These are phyloP conservation scores for Ammospiza maritima DNA, from an alignment of 2,797 vertebrate genomes.

Conservation along the genomic window DNA sequence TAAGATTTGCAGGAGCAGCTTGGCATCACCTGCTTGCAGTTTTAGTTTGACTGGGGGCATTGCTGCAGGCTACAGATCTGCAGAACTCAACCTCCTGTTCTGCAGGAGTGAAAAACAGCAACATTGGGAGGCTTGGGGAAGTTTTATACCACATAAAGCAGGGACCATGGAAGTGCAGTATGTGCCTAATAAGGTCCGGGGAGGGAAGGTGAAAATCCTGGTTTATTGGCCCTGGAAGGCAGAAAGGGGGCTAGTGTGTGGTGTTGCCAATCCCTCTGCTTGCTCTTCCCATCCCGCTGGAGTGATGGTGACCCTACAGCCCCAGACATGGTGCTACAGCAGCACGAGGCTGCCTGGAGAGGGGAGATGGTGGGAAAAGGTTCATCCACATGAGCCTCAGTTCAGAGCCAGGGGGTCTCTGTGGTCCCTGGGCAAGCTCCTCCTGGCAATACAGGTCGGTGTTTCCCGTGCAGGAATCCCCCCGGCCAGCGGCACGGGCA, in stretches of 20 bases:
- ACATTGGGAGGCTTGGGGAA: background rate
- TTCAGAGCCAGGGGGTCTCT: too few relatives aligned
- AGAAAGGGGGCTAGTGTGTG: rapidly evolving
- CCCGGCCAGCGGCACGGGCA: constrained; percentile 90
- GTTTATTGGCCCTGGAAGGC: background rate
- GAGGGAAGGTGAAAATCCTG: background rate
- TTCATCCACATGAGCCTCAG: too few relatives aligned
- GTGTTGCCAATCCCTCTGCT: rapidly evolving
- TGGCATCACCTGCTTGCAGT: background rate
- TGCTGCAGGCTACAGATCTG: constrained; percentile 21
- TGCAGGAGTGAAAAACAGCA: background rate
- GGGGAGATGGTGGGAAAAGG: too few relatives aligned
- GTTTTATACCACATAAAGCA: background rate
- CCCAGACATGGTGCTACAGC: too few relatives aligned
- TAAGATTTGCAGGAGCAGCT: constrained; percentile 4
- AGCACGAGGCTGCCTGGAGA: too few relatives aligned
- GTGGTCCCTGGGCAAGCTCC: too few relatives aligned
- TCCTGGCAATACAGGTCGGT: too few relatives aligned
- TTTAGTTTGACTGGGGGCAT: constrained; percentile 4
- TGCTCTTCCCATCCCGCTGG: too few relatives aligned
- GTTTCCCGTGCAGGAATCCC: constrained; percentile 81
- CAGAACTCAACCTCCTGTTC: background rate
- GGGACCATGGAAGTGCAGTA: constrained; percentile 4
- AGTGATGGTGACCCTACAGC: too few relatives aligned
- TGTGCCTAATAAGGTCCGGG: background rate